A percentile compares a stretch with the other conserved stretches of the same genome.
Evolutionary conservation across 1,140 invertebrate genomes (phyloP).

Genomic region (Globodera ellingtonae): DNA sequence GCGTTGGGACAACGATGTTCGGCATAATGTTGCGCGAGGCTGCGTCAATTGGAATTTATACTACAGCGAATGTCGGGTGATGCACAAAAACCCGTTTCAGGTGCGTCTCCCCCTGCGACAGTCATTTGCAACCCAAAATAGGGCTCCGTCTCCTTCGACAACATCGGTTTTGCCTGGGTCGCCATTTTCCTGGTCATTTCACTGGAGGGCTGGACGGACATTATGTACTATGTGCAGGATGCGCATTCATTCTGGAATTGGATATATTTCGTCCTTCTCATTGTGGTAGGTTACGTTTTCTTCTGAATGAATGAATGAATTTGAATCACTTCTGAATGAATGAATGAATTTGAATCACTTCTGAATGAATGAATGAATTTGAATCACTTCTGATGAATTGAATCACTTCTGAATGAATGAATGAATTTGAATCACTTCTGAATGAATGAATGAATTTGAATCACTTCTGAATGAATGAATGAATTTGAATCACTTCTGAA

Average conservation of each 20-base stretch:
- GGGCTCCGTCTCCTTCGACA: slow-evolving; percentile 98
- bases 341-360: too few species aligned
- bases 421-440: too few species aligned
- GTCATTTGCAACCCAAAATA: slow-evolving; percentile 63
- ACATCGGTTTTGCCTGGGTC: slow-evolving; percentile 98
- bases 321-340: too few species aligned
- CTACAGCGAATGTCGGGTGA: slow-evolving; percentile 86
- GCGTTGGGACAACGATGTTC: slow-evolving; percentile 50
- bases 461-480: too few species aligned
- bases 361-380: too few species aligned
- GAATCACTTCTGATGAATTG: too few species aligned
- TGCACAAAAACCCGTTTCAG: slow-evolving; percentile 91
- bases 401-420: too few species aligned
- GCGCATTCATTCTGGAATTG: slow-evolving; percentile 99
- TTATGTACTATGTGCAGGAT: slow-evolving; percentile 97
- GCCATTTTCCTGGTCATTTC: slow-evolving; percentile 91
- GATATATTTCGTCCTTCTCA: slow-evolving; percentile 98
- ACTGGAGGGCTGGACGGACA: slow-evolving; percentile 89
- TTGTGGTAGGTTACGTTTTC: slow-evolving; percentile 79
- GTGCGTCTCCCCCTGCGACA: not conserved
- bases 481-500: too few species aligned
- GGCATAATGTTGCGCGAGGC: slow-evolving; percentile 17
- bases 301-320: not conserved
- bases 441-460: too few species aligned
- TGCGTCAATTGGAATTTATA: slow-evolving; percentile 99